Percentiles rank a stretch among this genome's conserved stretches.
These are phyloP conservation scores for Polietes domitor DNA, from an alignment of 2,888 invertebrate genomes.

Conservation along the genomic window DNA sequence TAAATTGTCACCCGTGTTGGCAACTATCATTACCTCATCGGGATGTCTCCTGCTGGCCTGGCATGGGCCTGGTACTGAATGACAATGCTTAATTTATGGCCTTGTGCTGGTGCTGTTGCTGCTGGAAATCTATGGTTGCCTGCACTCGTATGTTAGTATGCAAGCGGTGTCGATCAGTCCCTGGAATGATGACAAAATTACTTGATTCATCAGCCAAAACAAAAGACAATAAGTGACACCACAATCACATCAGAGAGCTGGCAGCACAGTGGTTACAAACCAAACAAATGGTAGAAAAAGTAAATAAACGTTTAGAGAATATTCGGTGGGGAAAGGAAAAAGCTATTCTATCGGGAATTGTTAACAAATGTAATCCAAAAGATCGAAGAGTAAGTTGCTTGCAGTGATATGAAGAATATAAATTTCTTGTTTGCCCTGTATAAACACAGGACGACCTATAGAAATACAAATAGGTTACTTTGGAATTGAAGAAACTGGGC, in stretches of 20 bases:
- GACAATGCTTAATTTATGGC: conserved; percentile 27
- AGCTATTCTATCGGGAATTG: too few relatives aligned
- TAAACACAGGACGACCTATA: too few relatives aligned
- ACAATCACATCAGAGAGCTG: conserved; percentile 9
- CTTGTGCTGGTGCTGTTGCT: background rate
- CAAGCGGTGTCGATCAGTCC: conserved; percentile 11
- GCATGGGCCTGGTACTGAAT: background rate
- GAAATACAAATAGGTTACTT: too few relatives aligned
- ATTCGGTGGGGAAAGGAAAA: too few relatives aligned
- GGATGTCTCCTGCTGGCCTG: background rate
- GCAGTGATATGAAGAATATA: too few relatives aligned
- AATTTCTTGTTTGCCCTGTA: too few relatives aligned
- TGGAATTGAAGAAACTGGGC: too few relatives aligned
- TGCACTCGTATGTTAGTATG: conserved; percentile 5
- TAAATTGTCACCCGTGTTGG: conserved; percentile 34
- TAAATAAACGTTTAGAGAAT: too few relatives aligned
- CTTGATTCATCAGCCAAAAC: conserved; percentile 28
- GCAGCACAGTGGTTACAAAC: background rate
- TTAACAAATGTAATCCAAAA: too few relatives aligned
- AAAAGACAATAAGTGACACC: conserved; percentile 28
- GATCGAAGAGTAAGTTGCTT: too few relatives aligned
- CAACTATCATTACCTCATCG: conserved; percentile 35
- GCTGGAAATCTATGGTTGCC: background rate
- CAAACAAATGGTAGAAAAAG: too few relatives aligned
- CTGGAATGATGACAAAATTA: conserved; percentile 36